These are phyloP conservation scores for Fistularia commersonii DNA, from an alignment of 2,797 vertebrate species.

Conservation along the genomic window DNA sequence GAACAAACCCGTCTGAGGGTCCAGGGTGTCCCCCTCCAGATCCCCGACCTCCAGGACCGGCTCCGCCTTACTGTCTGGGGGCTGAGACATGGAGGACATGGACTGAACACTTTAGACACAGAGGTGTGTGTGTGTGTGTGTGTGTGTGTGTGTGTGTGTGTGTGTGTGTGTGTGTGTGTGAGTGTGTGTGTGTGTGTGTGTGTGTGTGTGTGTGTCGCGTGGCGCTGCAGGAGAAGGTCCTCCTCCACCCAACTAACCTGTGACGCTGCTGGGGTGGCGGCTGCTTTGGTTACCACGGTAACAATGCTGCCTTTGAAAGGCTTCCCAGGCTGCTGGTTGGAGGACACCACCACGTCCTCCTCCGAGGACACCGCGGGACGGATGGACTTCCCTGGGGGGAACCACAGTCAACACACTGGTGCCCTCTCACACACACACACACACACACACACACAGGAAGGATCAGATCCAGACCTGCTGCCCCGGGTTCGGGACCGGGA, in stretches of 20 bases:
- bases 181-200: no score
- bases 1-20: conserved; percentile 97
- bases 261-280: conserved; percentile 72
- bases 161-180: no score
- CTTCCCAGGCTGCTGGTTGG: conserved; percentile 79
- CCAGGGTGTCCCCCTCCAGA: conserved; percentile 94
- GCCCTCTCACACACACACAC: background rate
- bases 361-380: conserved; percentile 47
- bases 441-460: conserved; percentile 2
- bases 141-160: no score
- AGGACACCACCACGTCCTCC: conserved; percentile 75
- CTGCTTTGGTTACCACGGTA: conserved; percentile 81
- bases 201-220: no score
- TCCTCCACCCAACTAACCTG: conserved; percentile 84
- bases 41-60: conserved; percentile 85
- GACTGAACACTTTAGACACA: background rate
- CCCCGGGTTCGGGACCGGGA: conserved; percentile 74
- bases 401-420: conserved; percentile 4
- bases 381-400: conserved; percentile 59
- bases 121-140: no score
- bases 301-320: conserved; percentile 82
- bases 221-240: background rate
- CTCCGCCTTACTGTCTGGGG: conserved; percentile 81
- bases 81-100: conserved; percentile 56
- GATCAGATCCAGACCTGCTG: conserved; percentile 76